Evolutionary conservation across 2,113 vertebrate genomes (phyloP), one percentile per base, ranked within the genome.

Genomic region (Peucedramus taeniatus): DNA sequence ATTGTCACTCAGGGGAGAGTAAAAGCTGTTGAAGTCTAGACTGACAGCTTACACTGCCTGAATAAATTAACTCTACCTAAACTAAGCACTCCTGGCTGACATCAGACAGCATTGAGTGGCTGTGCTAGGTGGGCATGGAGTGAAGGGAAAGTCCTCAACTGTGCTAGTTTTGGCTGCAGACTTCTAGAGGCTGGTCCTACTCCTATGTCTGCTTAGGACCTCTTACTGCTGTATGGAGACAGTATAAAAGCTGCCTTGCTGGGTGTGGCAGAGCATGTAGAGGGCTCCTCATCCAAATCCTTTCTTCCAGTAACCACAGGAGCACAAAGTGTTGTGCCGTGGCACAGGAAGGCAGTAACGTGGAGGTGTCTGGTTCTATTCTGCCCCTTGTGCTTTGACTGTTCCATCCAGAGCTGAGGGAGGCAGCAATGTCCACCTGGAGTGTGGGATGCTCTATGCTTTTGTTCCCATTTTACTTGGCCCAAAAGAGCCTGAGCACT

Each of bases 291-390:
- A 50, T 26, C 16, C 11, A 77, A 69, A 59, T 74, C 4, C 7
- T 60, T 79, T 60, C 35, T 72, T 75, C 27, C 13, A 54, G 7
- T 49, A 51, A 27, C 7, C 60, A 23, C 23, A 39, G 47, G 53
- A 81, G 39, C 19, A 31, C 2, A 9, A 56, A 56, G 15, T 44
- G 8, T 6, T 88, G 24, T 27, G 33, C 27, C n/a, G 17, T 63
- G 26, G 37, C 27, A 44, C 15, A 1, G 1, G 3, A 80, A 12
- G 6, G 40, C 28, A 37, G 45, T 23, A 72, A 64, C 1, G 1
- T 26, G 3, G 6, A 39, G 13, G 5, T 3, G 1, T 60, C 54
- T 81, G 27, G 14, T 37, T 86, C 80, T 75, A 27, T 68, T 50
- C 51, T 87, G 15, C 4, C 30, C 8, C 3, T 1, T 39, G 13